Evolutionary conservation across 2,888 invertebrate genomes (phyloP), one percentile per base, ranked within the genome.

Genomic region (Rapana venosa): DNA sequence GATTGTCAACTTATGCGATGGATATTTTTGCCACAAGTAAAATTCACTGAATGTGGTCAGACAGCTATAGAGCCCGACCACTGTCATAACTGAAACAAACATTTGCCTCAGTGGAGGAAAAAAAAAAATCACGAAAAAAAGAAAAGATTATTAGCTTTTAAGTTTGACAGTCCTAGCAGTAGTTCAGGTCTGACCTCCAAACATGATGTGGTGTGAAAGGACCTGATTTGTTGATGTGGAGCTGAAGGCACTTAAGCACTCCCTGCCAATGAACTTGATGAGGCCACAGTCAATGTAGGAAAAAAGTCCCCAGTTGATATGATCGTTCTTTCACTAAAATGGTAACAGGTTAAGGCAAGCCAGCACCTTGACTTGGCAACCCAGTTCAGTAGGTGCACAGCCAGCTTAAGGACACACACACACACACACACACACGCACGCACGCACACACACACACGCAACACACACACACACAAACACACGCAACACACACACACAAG

Each of bases 341-440:
- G 22, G 36, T 47, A 83, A 83, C 36, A 47, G 47, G 81, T 36
- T 83, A 83, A 83, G 81, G 81, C 81, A 83, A 83, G 20, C 81
- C 81, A 83, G 81, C 81, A 83, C 81, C 81, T 36, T 47, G 20
- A 83, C 81, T 36, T 83, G 20, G 36, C 81, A 83, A 83, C 36
- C 26, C 30, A 26, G 11, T 83, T 83, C 36, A 83, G 81, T 36
- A 83, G 81, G 47, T 83, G 47, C 47, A 47, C 81, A 83, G 47
- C 36, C 36, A 36, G 81, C 47, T 32, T 79, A 79, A 15, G 47
- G 11, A 83, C n/a, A 83, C 81, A 47, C 47, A 36, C 26, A 30
- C 56, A 36, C 83, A 83, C 83, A 83, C 83, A 47, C 58, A 58
- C 22, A 36, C 1, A 35, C 79, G 32, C 2, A 20, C 17, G 1